These are phyloP conservation scores for Eucidaris tribuloides DNA, from an alignment of 35 echinoderm and acorn worm genomes.

Conservation along the genomic window DNA sequence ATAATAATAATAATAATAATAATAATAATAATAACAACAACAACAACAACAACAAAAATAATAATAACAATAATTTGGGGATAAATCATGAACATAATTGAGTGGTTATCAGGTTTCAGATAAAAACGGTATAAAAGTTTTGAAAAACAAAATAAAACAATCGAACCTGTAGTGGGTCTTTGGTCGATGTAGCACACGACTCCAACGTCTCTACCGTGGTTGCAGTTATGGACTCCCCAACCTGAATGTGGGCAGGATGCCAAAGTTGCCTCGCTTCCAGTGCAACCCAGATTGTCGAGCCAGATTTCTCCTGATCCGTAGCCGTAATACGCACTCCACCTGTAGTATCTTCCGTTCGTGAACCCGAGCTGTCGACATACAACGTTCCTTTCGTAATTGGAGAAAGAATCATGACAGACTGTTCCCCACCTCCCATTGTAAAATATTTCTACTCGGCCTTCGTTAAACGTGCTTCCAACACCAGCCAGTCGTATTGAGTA, in stretches of 20 bases:
- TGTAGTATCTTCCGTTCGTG: background rate
- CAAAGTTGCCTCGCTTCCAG: background rate
- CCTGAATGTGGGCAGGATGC: background rate
- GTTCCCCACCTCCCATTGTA: conserved; percentile 7
- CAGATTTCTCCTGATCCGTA: background rate
- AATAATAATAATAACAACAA: no score
- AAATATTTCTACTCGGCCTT: no score
- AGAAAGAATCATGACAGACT: background rate
- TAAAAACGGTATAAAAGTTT: no score
- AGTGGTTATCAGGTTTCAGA: no score
- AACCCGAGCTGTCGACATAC: conserved; percentile 8
- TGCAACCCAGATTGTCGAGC: background rate
- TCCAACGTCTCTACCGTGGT: background rate
- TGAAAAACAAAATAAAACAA: no score
- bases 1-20: no score
- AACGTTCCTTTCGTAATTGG: background rate
- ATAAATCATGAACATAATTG: no score
- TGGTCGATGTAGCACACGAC: background rate
- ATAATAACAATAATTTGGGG: no score
- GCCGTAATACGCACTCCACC: background rate
- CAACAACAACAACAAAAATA: no score
- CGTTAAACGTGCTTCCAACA: no score
- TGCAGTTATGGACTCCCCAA: conserved; percentile 18
- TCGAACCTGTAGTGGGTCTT: no score
- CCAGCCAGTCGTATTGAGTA: no score